A percentile compares a stretch with the other conserved stretches of the same genome.
Conservation (phyloP, 2,888 invertebrate species). For the Netelia fuscicornis region DNA sequence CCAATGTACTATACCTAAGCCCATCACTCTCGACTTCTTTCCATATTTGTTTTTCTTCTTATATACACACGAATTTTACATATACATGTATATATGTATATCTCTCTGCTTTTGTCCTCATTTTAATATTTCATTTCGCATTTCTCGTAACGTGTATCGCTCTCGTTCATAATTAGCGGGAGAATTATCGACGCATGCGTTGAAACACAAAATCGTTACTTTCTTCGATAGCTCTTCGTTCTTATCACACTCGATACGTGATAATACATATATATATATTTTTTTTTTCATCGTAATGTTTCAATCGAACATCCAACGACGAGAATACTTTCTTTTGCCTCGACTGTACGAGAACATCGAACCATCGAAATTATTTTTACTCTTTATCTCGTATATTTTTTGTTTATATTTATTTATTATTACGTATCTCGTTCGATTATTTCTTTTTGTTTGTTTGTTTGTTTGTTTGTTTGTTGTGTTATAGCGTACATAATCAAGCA, state of each 20-base stretch:
- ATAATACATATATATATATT: conserved; percentile 25
- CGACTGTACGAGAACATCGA: conserved; percentile 23
- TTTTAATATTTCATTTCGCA: conserved; percentile 13
- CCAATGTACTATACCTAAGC: conserved; percentile 35
- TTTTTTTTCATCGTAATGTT: conserved; percentile 11
- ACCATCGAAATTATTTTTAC: conserved; percentile 20
- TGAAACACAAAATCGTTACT: conserved; percentile 34
- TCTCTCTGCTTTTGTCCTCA: conserved; percentile 5
- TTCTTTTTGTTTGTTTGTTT: neutral
- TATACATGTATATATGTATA: conserved; percentile 17
- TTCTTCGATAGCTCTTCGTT: conserved; percentile 10
- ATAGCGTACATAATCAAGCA: conserved; percentile 42
- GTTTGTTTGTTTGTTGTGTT: neutral
- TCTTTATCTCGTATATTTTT: neutral
- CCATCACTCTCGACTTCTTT: conserved; percentile 25
- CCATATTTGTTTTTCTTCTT: neutral
- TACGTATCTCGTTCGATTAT: conserved; percentile 4
- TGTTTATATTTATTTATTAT: neutral
- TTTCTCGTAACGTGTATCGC: conserved; percentile 5
- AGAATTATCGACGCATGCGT: conserved; percentile 1
- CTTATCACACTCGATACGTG: conserved; percentile 30
- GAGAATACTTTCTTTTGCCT: conserved; percentile 33
- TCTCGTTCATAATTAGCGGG: conserved; percentile 22
- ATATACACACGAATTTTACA: conserved; percentile 30
- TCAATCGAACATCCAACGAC: neutral